Evolutionary conservation across 64 coral and sea anemone genomes (phyloP).

Genomic region (Montipora efflorescens): DNA sequence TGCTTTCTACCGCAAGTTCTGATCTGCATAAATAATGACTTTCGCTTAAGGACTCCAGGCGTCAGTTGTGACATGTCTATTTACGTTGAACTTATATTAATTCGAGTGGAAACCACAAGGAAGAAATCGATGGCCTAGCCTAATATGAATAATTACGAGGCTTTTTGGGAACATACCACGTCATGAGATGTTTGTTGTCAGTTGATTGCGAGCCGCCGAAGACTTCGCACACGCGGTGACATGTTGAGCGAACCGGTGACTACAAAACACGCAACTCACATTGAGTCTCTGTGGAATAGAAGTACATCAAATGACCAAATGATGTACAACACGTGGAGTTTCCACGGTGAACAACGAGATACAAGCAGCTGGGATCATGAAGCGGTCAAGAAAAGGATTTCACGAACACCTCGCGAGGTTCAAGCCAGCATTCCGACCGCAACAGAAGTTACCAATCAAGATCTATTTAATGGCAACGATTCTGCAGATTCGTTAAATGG

Average conservation of each 20-base stretch:
- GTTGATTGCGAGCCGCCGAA: constrained; percentile 19
- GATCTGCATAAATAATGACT: neutral
- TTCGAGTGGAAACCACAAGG: neutral
- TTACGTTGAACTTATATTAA: constrained; percentile 9
- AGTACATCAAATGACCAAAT: neutral
- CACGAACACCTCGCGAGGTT: neutral
- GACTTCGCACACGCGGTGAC: neutral
- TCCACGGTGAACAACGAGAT: neutral
- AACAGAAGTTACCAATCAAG: neutral
- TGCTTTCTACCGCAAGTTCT: neutral
- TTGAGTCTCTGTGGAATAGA: neutral
- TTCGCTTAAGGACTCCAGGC: neutral
- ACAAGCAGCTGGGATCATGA: constrained; percentile 7
- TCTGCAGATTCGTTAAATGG: neutral
- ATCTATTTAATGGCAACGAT: neutral
- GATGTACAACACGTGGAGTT: constrained; percentile 29
- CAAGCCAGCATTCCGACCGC: constrained; percentile 27
- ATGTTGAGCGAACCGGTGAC: constrained; percentile 26
- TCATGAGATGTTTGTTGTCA: constrained; percentile 12
- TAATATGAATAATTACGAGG: constrained; percentile 28
- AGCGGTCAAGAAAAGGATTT: neutral
- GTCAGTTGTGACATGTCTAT: neutral
- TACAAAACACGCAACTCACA: constrained; percentile 6
- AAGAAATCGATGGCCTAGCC: neutral
- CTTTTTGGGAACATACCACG: constrained; percentile 13